These are phyloP conservation scores for Scaptomyza graminum DNA, from an alignment of 1,140 invertebrate genomes.

Conservation along the genomic window DNA sequence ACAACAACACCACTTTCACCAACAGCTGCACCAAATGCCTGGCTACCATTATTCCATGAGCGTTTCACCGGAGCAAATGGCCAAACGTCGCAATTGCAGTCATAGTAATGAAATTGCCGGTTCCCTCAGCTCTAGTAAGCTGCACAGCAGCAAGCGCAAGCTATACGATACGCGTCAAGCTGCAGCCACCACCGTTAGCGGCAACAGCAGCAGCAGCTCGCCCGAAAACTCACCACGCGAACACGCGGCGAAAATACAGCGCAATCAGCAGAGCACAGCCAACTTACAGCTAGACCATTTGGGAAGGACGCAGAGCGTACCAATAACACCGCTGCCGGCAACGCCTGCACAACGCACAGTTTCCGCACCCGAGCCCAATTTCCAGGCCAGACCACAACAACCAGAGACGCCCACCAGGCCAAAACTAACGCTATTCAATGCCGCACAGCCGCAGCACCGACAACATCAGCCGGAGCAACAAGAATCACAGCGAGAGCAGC, in stretches of 20 bases:
- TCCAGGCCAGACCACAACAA: background rate
- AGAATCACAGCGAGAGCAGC: background rate
- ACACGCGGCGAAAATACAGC: conserved; percentile 66
- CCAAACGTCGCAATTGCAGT: conserved; percentile 72
- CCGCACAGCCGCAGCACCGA: conserved; percentile 30
- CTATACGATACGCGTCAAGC: conserved; percentile 43
- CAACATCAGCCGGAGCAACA: background rate
- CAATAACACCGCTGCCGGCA: conserved; percentile 41
- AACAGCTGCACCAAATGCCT: conserved; percentile 40
- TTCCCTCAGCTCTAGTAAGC: conserved; percentile 75
- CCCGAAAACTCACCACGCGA: conserved; percentile 55
- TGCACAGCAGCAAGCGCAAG: conserved; percentile 67
- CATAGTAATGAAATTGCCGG: conserved; percentile 80
- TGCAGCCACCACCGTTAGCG: background rate
- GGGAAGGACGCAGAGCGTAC: conserved; percentile 51
- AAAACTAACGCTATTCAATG: conserved; percentile 77
- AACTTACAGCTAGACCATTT: conserved; percentile 39
- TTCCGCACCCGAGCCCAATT: conserved; percentile 45
- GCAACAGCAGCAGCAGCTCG: conserved; percentile 24
- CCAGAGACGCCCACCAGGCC: conserved; percentile 41
- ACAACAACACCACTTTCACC: conserved; percentile 19
- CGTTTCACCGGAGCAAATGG: conserved; percentile 58
- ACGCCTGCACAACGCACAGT: conserved; percentile 39
- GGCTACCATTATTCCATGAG: conserved; percentile 31
- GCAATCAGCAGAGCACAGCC: conserved; percentile 43